Conservation (phyloP, 92 coral and sea anemone genomes). For the Palythoa caribaeorum region DNA sequence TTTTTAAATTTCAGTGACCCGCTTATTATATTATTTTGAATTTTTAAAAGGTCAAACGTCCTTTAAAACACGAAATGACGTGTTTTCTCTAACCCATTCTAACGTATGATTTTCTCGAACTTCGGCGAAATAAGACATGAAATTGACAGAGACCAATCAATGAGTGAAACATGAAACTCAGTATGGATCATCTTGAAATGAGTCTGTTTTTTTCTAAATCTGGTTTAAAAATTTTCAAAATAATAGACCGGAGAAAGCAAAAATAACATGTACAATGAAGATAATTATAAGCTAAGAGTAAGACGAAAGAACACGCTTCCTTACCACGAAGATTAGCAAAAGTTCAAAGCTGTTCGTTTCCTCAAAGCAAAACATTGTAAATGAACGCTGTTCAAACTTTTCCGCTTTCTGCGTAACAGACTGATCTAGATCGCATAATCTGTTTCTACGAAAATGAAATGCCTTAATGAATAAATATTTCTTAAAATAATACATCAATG, state of each 20-base stretch:
- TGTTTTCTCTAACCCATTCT: neutral
- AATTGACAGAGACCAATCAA: conserved; percentile 10
- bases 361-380: conserved; percentile 25
- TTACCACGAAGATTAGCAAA: neutral
- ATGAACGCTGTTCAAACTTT: conserved; percentile 4
- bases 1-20: neutral
- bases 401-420: conserved; percentile 38
- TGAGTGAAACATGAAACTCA: conserved; percentile 1
- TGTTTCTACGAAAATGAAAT: conserved; percentile 40
- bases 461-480: conserved; percentile 1
- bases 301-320: neutral
- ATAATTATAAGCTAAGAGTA: neutral
- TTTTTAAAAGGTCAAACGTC: conserved; percentile 11
- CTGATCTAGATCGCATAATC: neutral
- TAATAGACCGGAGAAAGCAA: neutral
- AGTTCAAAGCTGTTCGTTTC: neutral
- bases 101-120: neutral
- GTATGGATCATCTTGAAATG: neutral
- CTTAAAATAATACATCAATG: neutral
- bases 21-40: neutral
- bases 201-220: conserved; percentile 8
- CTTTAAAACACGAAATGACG: neutral
- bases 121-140: conserved; percentile 7
- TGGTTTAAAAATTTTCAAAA: neutral
- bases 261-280: neutral